phyloP scores from a whole-genome alignment of 2,113 vertebrate species.

The Blennius ocellaris region DNA sequence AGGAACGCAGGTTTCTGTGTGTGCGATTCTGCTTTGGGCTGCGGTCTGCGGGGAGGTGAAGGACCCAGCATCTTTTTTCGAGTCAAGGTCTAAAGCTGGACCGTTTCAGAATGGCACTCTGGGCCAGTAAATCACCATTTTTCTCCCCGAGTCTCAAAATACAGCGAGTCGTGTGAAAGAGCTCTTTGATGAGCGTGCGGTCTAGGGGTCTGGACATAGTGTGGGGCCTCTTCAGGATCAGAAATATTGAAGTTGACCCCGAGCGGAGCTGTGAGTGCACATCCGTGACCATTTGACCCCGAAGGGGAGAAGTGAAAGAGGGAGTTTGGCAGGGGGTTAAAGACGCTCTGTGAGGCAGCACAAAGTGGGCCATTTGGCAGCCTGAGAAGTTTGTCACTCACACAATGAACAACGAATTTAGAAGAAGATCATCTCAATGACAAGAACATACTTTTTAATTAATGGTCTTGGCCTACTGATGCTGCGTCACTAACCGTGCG shows the following conservation, averaged over 20 bases:
- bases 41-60: conserved; percentile 38
- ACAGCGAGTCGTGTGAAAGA: conserved; percentile 65
- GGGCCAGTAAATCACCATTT: conserved; percentile 50
- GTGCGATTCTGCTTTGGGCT: conserved; percentile 30
- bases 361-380: conserved; percentile 40
- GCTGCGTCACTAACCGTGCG: too few relatives aligned
- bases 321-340: conserved; percentile 18
- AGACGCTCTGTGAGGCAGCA: conserved; percentile 8
- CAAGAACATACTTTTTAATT: conserved; percentile 6
- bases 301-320: conserved; percentile 23
- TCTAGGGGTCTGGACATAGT: conserved; percentile 21
- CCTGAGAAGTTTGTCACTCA: conserved; percentile 9
- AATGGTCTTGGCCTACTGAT: not conserved
- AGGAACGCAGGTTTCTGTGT: conserved; percentile 44
- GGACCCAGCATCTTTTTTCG: conserved; percentile 37
- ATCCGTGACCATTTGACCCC: conserved; percentile 54
- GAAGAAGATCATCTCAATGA: not conserved
- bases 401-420: conserved; percentile 5
- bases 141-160: conserved; percentile 26
- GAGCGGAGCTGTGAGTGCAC: conserved; percentile 53
- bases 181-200: conserved; percentile 64
- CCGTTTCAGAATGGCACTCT: conserved; percentile 28
- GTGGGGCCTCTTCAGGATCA: conserved; percentile 37
- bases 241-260: conserved; percentile 35
- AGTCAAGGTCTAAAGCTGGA: conserved; percentile 22